Percentiles rank a stretch among this genome's conserved stretches.
Conservation (phyloP, 2,888 invertebrate genomes). For the Drepana falcataria region DNA sequence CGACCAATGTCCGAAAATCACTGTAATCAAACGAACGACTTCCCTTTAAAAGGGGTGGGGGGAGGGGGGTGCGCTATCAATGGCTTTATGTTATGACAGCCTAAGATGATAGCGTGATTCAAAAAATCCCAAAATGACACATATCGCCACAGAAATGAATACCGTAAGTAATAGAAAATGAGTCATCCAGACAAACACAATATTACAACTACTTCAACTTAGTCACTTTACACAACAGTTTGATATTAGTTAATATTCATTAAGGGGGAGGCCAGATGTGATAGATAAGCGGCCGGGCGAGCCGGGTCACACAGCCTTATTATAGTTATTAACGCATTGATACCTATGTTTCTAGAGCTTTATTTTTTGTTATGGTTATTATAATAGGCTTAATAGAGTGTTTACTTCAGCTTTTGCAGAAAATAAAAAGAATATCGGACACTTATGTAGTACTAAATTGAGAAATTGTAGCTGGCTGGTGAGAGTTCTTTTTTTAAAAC, state of each 20-base stretch:
- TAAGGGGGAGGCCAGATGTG: conserved; percentile 62
- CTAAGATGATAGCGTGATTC: too few species aligned
- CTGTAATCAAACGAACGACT: too few species aligned
- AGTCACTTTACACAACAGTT: conserved; percentile 47
- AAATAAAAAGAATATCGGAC: background rate
- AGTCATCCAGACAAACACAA: conserved; percentile 53
- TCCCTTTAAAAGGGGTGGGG: too few species aligned
- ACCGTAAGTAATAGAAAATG: conserved; percentile 29
- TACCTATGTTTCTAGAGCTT: conserved; percentile 14
- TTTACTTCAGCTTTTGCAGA: too few species aligned
- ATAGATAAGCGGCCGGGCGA: conserved; percentile 40
- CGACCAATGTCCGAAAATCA: too few species aligned
- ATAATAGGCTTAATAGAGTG: background rate
- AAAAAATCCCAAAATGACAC: too few species aligned
- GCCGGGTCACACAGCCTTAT: conserved; percentile 8
- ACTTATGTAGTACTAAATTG: background rate
- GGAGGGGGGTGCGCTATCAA: too few species aligned
- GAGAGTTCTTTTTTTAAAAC: too few species aligned
- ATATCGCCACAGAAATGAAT: background rate
- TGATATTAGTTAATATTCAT: conserved; percentile 75
- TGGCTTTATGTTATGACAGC: too few species aligned
- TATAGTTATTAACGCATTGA: conserved; percentile 26
- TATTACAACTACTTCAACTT: conserved; percentile 35
- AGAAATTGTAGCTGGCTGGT: background rate
- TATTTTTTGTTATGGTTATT: background rate